Conservation (phyloP, 2,797 vertebrate genomes). For the Enteromius treurensis region DNA sequence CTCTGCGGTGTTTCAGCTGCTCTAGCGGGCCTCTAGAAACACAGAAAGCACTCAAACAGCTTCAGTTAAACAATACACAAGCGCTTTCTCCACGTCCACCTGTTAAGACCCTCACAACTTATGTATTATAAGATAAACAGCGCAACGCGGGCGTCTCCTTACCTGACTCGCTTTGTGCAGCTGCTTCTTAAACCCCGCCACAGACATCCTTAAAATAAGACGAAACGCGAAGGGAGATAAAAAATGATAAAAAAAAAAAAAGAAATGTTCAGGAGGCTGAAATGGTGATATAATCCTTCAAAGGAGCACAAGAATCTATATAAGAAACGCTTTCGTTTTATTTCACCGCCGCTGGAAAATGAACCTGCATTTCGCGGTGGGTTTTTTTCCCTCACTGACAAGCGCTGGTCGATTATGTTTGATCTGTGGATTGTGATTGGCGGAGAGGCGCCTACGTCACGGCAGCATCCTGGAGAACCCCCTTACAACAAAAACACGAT, state of each 20-base stretch:
- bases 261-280: neutral
- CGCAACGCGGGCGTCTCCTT: slow-evolving; percentile 63
- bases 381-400: slow-evolving; percentile 14
- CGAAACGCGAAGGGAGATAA: neutral
- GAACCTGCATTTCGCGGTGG: slow-evolving; percentile 41
- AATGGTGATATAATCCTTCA: slow-evolving; percentile 7
- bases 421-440: slow-evolving; percentile 20
- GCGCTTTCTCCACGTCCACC: neutral
- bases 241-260: neutral
- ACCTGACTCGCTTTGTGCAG: slow-evolving; percentile 97
- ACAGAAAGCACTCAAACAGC: neutral
- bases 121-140: neutral
- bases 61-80: neutral
- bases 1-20: neutral
- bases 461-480: slow-evolving; percentile 34
- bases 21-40: neutral
- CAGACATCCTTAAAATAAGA: slow-evolving; percentile 81
- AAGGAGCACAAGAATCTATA: too few relatives aligned
- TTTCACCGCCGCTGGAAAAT: slow-evolving; percentile 25
- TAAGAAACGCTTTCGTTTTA: neutral
- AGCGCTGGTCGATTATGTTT: slow-evolving; percentile 14
- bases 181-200: slow-evolving; percentile 94
- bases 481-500: slow-evolving; percentile 1
- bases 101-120: neutral
- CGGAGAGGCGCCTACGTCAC: slow-evolving; percentile 30